Evolutionary conservation across 2,797 vertebrate species (phyloP).

Genomic region (Cossypha polioptera): DNA sequence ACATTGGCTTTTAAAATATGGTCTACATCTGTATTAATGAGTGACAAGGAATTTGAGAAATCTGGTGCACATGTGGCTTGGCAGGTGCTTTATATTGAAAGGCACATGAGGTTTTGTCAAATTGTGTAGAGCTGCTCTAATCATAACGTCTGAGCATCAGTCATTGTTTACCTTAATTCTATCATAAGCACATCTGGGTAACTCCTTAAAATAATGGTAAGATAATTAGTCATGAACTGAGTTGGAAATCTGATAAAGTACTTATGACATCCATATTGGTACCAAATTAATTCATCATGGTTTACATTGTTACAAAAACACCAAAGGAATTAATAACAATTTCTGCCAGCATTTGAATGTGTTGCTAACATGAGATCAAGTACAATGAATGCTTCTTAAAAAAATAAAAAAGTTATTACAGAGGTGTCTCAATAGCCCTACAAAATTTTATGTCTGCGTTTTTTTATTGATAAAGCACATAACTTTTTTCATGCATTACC

Average conservation of each 20-base stretch:
- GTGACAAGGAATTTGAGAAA: slow-evolving; percentile 68
- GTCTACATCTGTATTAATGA: slow-evolving; percentile 58
- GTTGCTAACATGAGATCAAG: slow-evolving; percentile 15
- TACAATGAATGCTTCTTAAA: background rate
- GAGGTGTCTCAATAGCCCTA: background rate
- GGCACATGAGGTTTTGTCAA: slow-evolving; percentile 52
- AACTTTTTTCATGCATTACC: background rate
- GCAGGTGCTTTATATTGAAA: slow-evolving; percentile 69
- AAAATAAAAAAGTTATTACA: background rate
- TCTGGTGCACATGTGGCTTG: slow-evolving; percentile 65
- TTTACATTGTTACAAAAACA: slow-evolving; percentile 44
- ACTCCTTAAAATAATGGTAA: slow-evolving; percentile 65
- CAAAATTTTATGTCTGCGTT: background rate
- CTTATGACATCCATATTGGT: slow-evolving; percentile 60
- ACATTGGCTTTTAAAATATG: slow-evolving; percentile 44
- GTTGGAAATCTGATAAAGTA: slow-evolving; percentile 65
- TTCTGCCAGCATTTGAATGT: slow-evolving; percentile 32
- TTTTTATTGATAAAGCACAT: background rate
- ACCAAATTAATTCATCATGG: slow-evolving; percentile 64
- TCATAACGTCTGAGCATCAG: slow-evolving; percentile 49
- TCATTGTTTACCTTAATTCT: slow-evolving; percentile 67
- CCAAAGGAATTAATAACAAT: slow-evolving; percentile 55
- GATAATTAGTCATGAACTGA: slow-evolving; percentile 53
- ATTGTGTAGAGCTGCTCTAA: slow-evolving; percentile 59
- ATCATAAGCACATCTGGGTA: slow-evolving; percentile 53